Base-by-base conservation (phyloP, 2,888 invertebrate species). In the Pseudococcus viburni region DNA sequence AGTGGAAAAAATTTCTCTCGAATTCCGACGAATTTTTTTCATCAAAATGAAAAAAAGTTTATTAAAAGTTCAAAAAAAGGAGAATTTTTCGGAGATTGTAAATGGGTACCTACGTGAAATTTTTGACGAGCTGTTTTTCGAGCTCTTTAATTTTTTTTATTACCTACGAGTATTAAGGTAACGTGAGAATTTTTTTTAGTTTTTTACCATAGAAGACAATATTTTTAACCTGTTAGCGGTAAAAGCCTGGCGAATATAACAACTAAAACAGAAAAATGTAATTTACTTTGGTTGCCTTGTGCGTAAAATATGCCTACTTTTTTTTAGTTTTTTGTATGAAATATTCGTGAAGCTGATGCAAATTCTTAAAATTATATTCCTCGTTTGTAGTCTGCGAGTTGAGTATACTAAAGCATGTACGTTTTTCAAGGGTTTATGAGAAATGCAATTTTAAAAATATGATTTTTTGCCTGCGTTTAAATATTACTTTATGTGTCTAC, bases 241-340 rank as follows among this genome's bases (percentile, higher is more conserved):
- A 26, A 73, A 73, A 73, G 73, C 26, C 12, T 73, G 26, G 22
- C 9, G 33, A 73, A 73, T 26, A 73, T 22, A 73, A 73, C 5
- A 73, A 73, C 73, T 73, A 73, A 73, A 73, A 26, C 33, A 73
- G 33, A 73, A 73, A 22, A 73, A 33, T 17, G 73, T 73, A 73
- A 73, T 73, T 73, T 73, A 73, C 73, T 73, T 73, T 73, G 22
- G 73, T 73, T 26, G 73, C 26, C 73, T 73, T 33, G 73, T 26
- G 26, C 11, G 73, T 73, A 73, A 73, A 73, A 26, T 73, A 26
- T 73, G 73, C 15, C 73, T 26, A 26, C 3, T 64, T 64, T 64
- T 12, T 26, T 73, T 73, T 33, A 26, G 33, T 73, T 73, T 73
- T 26, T 5, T 73, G 26, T 73, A 73, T 15, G 26, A 55, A 6